These are phyloP conservation scores for Remorina albescens DNA, from an alignment of 2,797 vertebrate species.

Conservation along the genomic window DNA sequence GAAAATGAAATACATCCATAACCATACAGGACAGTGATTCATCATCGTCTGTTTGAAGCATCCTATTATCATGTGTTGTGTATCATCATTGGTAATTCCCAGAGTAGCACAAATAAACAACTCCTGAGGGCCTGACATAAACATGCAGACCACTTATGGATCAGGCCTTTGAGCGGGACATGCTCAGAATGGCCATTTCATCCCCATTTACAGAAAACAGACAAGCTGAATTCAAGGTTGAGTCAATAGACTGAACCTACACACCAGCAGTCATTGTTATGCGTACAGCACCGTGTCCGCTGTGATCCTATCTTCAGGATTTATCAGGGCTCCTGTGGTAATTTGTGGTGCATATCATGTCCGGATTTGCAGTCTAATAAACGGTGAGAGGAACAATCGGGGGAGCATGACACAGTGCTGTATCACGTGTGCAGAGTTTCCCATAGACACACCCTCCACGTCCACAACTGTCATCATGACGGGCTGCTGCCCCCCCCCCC, in stretches of 20 bases:
- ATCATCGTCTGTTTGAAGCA: conserved; percentile 48
- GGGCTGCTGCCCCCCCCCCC: conserved; percentile 21
- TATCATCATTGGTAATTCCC: conserved; percentile 38
- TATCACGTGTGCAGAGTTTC: background rate
- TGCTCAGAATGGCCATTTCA: conserved; percentile 17
- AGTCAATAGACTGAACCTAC: conserved; percentile 29
- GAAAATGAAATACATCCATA: conserved; percentile 65
- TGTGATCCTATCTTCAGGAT: conserved; percentile 40
- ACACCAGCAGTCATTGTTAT: conserved; percentile 40
- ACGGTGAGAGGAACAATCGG: background rate
- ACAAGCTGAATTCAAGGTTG: conserved; percentile 46
- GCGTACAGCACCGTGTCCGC: conserved; percentile 34
- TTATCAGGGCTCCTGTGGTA: conserved; percentile 39
- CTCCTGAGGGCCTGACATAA: conserved; percentile 26
- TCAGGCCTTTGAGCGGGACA: conserved; percentile 32
- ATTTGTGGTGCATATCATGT: conserved; percentile 40
- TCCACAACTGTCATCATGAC: conserved; percentile 19
- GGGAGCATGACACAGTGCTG: background rate
- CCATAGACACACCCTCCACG: conserved; percentile 11
- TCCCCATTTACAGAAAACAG: conserved; percentile 32
- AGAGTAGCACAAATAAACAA: conserved; percentile 30
- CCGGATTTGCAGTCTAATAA: conserved; percentile 43
- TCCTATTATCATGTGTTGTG: conserved; percentile 29
- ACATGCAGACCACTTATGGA: conserved; percentile 34
- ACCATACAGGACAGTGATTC: conserved; percentile 37